Evolutionary conservation across 1,140 invertebrate species (phyloP).

Genomic region (Geopemphigus sp.): DNA sequence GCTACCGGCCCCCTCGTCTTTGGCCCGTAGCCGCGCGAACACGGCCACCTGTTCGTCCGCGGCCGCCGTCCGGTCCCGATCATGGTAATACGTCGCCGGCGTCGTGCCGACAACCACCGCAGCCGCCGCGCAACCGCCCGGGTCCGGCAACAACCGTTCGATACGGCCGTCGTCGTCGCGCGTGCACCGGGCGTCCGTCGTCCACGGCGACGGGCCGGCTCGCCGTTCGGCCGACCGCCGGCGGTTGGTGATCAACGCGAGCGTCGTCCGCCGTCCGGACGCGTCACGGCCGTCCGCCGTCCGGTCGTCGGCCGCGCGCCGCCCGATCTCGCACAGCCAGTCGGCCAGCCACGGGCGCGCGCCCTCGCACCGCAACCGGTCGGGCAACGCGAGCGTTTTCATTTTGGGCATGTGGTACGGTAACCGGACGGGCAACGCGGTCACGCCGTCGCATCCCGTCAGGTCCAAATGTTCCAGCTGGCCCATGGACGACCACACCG

Average conservation of each 20-base stretch:
- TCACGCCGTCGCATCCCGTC: not conserved
- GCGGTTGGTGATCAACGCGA: not conserved
- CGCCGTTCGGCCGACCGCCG: no score
- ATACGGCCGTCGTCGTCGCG: not conserved
- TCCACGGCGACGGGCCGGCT: not conserved
- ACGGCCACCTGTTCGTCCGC: constrained; percentile 2
- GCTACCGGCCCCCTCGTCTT: not conserved
- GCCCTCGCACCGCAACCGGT: not conserved
- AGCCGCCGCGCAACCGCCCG: not conserved
- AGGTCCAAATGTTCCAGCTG: constrained; percentile 39
- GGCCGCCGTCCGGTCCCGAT: no score
- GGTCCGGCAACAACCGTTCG: not conserved
- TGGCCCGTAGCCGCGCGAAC: not conserved
- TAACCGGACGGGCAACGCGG: not conserved
- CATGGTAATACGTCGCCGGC: not conserved
- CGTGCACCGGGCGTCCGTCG: not conserved
- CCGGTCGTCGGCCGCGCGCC: not conserved
- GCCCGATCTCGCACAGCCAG: constrained; percentile 31
- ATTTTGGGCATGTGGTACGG: constrained; percentile 27
- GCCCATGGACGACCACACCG: constrained; percentile 1
- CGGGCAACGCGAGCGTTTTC: not conserved
- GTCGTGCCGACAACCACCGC: no score
- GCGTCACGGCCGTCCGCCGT: not conserved
- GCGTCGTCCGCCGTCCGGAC: not conserved
- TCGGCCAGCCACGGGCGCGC: constrained; percentile 7